Conservation (phyloP, 2,888 invertebrate species). For the Erpobdella octoculata region DNA sequence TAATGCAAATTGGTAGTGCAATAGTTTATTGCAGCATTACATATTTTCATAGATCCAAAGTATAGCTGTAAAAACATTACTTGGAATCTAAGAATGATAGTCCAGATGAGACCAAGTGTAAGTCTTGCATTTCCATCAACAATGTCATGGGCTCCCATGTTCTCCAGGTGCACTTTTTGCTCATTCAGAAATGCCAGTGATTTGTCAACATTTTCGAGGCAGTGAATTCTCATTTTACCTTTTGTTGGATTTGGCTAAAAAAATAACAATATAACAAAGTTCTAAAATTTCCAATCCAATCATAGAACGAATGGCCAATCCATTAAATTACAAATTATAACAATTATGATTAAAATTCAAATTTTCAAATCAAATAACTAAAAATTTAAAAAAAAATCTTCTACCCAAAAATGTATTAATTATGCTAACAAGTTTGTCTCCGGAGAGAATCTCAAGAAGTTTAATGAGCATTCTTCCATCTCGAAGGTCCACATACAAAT, state of each 20-base stretch:
- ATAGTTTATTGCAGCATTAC: no score
- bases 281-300: no score
- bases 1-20: no score
- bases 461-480: constrained; percentile 98
- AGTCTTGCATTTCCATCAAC: constrained; percentile 95
- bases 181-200: constrained; percentile 93
- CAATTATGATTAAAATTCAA: no score
- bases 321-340: no score
- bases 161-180: constrained; percentile 94
- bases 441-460: constrained; percentile 91
- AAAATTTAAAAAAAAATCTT: not conserved
- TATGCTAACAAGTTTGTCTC: constrained; percentile 76
- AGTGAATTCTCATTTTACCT: constrained; percentile 99
- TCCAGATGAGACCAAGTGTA: constrained; percentile 98
- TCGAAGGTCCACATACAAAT: constrained; percentile 91
- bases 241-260: constrained; percentile 83
- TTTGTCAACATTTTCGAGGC: constrained; percentile 98
- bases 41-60: not conserved
- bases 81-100: constrained; percentile 98
- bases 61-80: constrained; percentile 53
- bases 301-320: no score
- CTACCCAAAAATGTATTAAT: not conserved
- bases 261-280: no score
- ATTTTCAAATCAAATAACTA: no score
- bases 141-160: constrained; percentile 97